Evolutionary conservation across 2,797 vertebrate species (phyloP), one percentile per base, ranked within the genome.

Genomic region (Epinephelus awoara): DNA sequence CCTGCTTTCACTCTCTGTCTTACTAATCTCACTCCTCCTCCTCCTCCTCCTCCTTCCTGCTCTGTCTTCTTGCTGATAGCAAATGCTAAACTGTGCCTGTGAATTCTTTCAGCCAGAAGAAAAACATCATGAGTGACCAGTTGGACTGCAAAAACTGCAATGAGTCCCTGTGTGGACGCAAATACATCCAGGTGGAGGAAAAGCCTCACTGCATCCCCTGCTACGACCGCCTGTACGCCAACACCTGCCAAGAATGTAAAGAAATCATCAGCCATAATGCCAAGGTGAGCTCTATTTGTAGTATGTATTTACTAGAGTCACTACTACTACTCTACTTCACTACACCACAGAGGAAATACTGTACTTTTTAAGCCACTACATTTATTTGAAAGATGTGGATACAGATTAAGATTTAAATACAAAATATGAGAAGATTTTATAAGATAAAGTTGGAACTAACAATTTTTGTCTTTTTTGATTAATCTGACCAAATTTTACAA

Each of bases 171-270:
- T 97, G 97, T 0, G 98, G 98, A 56, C 96, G 96, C 76, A 99
- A 98, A 82, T 98, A 98, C 94, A 98, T 99, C 94, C 95, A 97
- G 91, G 93, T 93, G 85, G 97, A 98, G 63, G 94, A 96, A 0
- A 92, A 95, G 3, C 97, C 98, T 0, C 97, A 98, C 94, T 99
- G 98, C 69, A 95, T 98, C 86, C 96, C 97, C 80, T 99, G 98
- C 93, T 99, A 99, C 0, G 97, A 99, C 25, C 94, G 94, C 18
- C 95, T 96, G 86, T 95, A 97, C 0, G 97, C 97, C 88, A 97
- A 99, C 92, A 98, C 97, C 84, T 99, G 98, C 25, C 95, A 97
- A 0, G 95, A 97, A 70, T 99, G 98, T 89, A 97, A 97, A 78
- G 96, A 98, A 89, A 92, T 96, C 40, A 99, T 99, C 0, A 93